phyloP scores from a whole-genome alignment of 2,888 invertebrate genomes.

The Phalangium opilio region DNA sequence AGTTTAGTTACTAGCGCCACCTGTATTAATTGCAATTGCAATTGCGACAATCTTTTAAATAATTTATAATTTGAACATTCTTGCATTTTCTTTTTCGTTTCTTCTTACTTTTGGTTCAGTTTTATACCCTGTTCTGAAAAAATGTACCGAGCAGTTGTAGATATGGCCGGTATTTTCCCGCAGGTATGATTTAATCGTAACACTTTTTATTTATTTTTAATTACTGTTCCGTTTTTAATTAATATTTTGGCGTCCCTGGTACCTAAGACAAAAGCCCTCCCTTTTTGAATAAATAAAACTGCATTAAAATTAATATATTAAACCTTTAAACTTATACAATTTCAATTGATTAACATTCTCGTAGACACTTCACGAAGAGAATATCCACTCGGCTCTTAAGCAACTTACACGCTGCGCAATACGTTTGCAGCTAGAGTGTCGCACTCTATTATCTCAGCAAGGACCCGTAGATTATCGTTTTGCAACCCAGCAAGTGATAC shows the following conservation, averaged over 20 bases:
- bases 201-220: too few species aligned
- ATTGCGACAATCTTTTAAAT: not conserved
- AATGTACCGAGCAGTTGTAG: constrained; percentile 28
- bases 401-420: constrained; percentile 28
- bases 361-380: constrained; percentile 36
- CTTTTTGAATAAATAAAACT: too few species aligned
- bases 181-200: constrained; percentile 46
- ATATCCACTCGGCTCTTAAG: constrained; percentile 40
- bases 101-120: constrained; percentile 19
- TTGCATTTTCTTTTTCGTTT: not conserved
- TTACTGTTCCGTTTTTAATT: too few species aligned
- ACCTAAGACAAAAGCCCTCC: too few species aligned
- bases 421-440: constrained; percentile 29
- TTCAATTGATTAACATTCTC: too few species aligned
- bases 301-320: too few species aligned
- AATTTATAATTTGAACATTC: not conserved
- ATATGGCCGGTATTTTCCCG: constrained; percentile 52
- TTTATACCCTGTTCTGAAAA: constrained; percentile 30
- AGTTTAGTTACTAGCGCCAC: too few species aligned
- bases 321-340: too few species aligned
- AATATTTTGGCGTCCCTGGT: too few species aligned
- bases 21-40: too few species aligned
- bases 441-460: constrained; percentile 14
- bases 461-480: constrained; percentile 35
- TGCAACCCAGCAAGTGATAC: constrained; percentile 50